A percentile compares a stretch with the other conserved stretches of the same genome.
Conservation (phyloP, 2,113 vertebrate genomes). For the Fulmarus glacialis region DNA sequence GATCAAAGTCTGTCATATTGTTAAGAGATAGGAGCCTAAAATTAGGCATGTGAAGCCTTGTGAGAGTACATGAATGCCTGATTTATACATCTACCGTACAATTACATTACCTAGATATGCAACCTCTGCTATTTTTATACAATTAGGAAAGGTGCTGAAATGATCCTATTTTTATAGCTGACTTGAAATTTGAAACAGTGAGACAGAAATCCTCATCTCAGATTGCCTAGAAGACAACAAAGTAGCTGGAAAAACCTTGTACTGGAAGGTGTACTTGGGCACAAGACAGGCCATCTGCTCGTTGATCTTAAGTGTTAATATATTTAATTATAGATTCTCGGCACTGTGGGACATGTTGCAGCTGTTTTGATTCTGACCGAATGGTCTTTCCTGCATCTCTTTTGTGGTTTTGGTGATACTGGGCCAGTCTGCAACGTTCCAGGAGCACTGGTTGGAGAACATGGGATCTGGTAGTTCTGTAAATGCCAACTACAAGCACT, state of each 20-base stretch:
- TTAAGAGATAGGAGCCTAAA: neutral
- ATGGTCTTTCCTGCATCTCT: neutral
- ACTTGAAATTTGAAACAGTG: neutral
- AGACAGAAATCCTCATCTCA: neutral
- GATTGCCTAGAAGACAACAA: neutral
- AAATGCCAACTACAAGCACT: slow-evolving; percentile 40
- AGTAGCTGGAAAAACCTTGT: neutral
- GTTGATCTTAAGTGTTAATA: neutral
- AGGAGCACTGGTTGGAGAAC: neutral
- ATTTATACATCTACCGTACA: neutral
- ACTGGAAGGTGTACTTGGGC: neutral
- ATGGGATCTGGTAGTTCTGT: slow-evolving; percentile 72
- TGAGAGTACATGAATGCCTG: neutral
- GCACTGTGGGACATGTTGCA: neutral
- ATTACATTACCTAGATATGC: neutral
- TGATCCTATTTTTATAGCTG: neutral
- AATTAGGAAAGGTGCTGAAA: neutral
- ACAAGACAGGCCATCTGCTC: neutral
- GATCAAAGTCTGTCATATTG: neutral
- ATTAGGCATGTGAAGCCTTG: neutral
- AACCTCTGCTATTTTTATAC: neutral
- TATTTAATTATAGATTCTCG: neutral
- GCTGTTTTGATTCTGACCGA: neutral
- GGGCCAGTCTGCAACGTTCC: neutral
- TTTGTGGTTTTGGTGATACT: neutral